Base-by-base conservation (phyloP, 2,797 vertebrate genomes). In the Lepilemur ruficaudatus region DNA sequence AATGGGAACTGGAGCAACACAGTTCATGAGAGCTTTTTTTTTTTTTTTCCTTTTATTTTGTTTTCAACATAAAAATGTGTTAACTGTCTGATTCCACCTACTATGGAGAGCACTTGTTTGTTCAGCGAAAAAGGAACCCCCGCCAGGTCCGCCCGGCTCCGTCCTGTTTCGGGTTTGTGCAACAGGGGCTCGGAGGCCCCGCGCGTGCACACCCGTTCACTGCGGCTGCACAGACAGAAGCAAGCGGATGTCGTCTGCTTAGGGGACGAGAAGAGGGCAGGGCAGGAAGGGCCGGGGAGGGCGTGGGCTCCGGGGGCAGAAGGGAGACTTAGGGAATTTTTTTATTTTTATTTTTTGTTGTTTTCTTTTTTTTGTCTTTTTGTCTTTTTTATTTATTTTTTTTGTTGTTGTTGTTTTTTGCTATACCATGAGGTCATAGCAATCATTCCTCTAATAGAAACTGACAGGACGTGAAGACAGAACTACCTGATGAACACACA, bases 381-480 rank as follows among this genome's bases (percentile, higher is more conserved):
- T 80, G 38, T 17, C 11, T 73, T 93, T 93, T 91, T 38, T 46
- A 8, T 50, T 63, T 81, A 57, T 55, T 55, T 55, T 55, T 57
- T 20, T 80, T 67, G 25, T 92, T 96, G 43, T 52, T 20, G 10
- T 59, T 80, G 25, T 87, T 96, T 95, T 98, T 98, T 97, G 97
- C 97, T 99, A 98, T 98, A 98, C 94, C 98, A 94, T 91, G 97
- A 98, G 98, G 98, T 98, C 98, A 98, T 98, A 99, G 98, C 98
- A 98, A 93, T 98, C 98, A 98, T 99, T 99, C 98, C 98, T 98
- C 98, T 98, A 99, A 98, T 98, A 98, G 98, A 99, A 99, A 99
- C 96, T 97, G 98, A 98, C 98, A 98, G 98, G 98, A 99, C 98
- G 88, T 98, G 98, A 98, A 98, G 98, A 99, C 98, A 98, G 97